Evolutionary conservation across 2,797 vertebrate genomes (phyloP), one percentile per base, ranked within the genome.

Genomic region (Discoglossus pictus): DNA sequence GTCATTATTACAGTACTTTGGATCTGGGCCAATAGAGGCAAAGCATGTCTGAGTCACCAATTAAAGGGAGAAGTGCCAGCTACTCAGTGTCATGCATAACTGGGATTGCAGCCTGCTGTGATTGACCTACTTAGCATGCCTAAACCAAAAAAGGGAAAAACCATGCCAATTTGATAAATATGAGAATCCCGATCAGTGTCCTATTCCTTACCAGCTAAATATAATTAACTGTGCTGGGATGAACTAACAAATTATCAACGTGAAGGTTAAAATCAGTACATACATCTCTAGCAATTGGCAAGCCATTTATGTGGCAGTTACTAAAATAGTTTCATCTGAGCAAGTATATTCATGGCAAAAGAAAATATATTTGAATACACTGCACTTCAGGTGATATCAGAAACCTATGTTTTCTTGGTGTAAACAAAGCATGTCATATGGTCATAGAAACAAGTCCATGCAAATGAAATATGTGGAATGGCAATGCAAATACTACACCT

Each of bases 181-280:
- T 42, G 15, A 21, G 53, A 52, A 8, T 12, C 38, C 11, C 4
- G 13, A 68, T 53, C 15, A 35, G 18, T 18, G 25, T 20, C 47
- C 36, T 25, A n/a, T 61, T 27, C 11, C 12, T 34, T 61, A 35
- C 40, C 61, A 50, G 34, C 27, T 55, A 8, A 56, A 56, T 13
- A 23, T 16, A 50, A 38, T 18, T 73, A 70, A 63, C 15, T 18
- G 59, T 75, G 65, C 75, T 78, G 77, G 73, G 78, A 78, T 86
- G 85, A 85, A 74, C 76, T 82, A 81, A 79, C 52, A 65, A 70
- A 53, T 80, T 83, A 80, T 78, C 79, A 86, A 81, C 86, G 90
- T 89, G 88, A 87, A 90, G 86, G 81, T 79, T 73, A 82, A 72
- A 74, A 76, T 78, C 79, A 75, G 58, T 72, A 42, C 74, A 76